phyloP scores from a whole-genome alignment of 2,113 vertebrate species.

The Calidris pugnax region DNA sequence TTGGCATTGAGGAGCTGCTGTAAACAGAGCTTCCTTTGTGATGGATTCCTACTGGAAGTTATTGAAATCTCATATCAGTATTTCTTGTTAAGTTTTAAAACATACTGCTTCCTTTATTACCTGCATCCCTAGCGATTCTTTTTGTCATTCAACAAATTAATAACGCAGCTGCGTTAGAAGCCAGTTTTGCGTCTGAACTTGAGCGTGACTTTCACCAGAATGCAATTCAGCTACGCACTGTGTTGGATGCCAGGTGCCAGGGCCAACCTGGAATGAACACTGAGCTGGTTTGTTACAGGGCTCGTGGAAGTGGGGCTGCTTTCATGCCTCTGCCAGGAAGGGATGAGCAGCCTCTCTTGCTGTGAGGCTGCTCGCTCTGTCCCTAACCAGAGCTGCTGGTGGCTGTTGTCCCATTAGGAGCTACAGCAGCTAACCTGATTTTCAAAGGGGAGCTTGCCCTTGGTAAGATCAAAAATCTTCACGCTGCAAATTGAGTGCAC shows the following conservation, averaged over 20 bases:
- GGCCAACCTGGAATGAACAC: neutral
- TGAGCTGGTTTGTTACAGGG: constrained; percentile 10
- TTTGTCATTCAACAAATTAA: constrained; percentile 65
- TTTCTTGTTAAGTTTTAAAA: constrained; percentile 41
- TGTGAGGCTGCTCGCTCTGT: neutral
- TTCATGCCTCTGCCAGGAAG: neutral
- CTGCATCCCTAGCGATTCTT: neutral
- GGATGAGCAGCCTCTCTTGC: neutral
- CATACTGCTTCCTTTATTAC: constrained; percentile 61
- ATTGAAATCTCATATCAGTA: constrained; percentile 29
- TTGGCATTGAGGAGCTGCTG: constrained; percentile 21
- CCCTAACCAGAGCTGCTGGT: neutral
- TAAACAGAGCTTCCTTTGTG: constrained; percentile 61
- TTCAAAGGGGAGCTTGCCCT: neutral
- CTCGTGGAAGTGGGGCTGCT: neutral
- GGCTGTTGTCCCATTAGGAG: neutral
- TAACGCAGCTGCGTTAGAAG: constrained; percentile 9
- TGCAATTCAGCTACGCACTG: neutral
- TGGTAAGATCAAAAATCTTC: neutral
- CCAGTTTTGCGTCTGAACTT: constrained; percentile 28
- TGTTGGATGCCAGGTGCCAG: neutral
- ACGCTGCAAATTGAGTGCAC: neutral
- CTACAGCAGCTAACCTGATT: neutral
- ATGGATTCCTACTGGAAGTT: constrained; percentile 32
- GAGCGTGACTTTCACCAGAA: constrained; percentile 40